Base-by-base conservation (phyloP, 2,888 invertebrate genomes). In the Rotaria magnacalcarata region DNA sequence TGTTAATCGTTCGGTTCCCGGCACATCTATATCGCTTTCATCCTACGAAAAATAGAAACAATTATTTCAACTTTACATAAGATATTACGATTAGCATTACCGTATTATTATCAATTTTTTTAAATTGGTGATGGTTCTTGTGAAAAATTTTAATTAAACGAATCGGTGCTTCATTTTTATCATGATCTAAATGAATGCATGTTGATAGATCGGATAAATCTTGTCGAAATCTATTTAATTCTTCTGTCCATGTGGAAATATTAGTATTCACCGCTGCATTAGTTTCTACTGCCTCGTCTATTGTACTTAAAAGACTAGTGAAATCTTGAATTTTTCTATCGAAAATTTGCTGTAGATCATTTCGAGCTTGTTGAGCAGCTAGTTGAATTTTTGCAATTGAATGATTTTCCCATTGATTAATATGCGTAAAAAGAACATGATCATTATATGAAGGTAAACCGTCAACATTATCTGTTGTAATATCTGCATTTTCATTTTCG, bases 351-450 rank as follows among this genome's bases (percentile, higher is more conserved):
- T 41, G 1, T 5, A 67, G 19, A 67, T 67, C 67, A 34, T 19
- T 16, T 34, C 67, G 67, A 16, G 67, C 67, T 67, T 67, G 34
- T 41, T 67, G 19, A 19, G 67, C 67, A 16, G 67, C 16, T 41
- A 67, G 11, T 34, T 67, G 67, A 34, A 67, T 67, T 67, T 67
- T 67, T 34, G 34, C 67, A 3, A 67, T 41, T 0, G 67, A 67
- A 67, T 67, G 67, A 34, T 27, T 34, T 67, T 67, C 67, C 67
- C 67, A 67, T 41, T 67, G 34, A 67, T 67, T 67, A 19, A 67
- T 67, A 34, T 34, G 2, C 34, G 41, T 67, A 34, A 67, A 67
- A 19, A 67, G 4, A 34, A 34, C 67, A 67, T 41, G 34, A 19
- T 67, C 16, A 67, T 67, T 34, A 16, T 27, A 67, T 67, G 21